Conservation (phyloP, 2,797 vertebrate species). For the Fratercula arctica region DNA sequence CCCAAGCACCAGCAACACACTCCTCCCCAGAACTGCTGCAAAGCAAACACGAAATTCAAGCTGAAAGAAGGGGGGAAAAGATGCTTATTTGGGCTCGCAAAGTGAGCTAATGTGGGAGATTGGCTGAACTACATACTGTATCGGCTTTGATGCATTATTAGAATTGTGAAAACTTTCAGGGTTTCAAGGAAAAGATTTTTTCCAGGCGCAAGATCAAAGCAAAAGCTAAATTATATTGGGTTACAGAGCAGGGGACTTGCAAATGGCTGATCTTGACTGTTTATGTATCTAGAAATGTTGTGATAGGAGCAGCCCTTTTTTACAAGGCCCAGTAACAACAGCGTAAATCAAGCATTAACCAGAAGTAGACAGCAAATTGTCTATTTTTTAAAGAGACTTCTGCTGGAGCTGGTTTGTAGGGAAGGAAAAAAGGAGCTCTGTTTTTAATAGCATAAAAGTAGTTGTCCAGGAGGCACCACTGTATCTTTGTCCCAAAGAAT, state of each 20-base stretch:
- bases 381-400: constrained; percentile 29
- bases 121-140: not conserved
- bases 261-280: constrained; percentile 47
- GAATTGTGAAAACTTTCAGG: constrained; percentile 49
- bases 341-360: constrained; percentile 60
- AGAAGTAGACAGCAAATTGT: constrained; percentile 57
- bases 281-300: constrained; percentile 70
- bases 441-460: constrained; percentile 61
- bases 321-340: constrained; percentile 53
- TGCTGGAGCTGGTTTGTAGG: not conserved
- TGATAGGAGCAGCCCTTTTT: constrained; percentile 57
- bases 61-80: not conserved
- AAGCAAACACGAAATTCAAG: not conserved
- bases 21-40: not conserved
- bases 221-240: constrained; percentile 50
- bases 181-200: constrained; percentile 72
- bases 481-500: constrained; percentile 63
- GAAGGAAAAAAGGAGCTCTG: constrained; percentile 11
- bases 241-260: constrained; percentile 59
- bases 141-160: constrained; percentile 57
- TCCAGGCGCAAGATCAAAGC: constrained; percentile 73
- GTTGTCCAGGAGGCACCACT: constrained; percentile 42
- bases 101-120: not conserved
- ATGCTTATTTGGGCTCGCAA: not conserved
- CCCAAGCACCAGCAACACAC: not conserved